These are phyloP conservation scores for Oncopeltus fasciatus DNA, from an alignment of 1,140 invertebrate genomes.

Conservation along the genomic window DNA sequence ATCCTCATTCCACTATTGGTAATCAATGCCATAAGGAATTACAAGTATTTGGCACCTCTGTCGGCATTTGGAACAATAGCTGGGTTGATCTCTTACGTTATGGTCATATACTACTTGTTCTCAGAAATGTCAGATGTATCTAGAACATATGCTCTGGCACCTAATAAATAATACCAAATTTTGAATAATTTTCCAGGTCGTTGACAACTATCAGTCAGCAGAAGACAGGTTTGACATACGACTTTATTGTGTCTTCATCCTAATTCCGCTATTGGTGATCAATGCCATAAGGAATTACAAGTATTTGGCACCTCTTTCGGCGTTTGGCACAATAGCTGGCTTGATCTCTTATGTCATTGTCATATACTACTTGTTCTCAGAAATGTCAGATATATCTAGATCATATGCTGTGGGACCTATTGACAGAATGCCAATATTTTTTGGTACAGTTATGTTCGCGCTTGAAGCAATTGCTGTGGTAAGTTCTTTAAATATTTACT, in stretches of 20 bases:
- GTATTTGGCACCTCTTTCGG: slow-evolving; percentile 55
- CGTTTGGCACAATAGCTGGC: slow-evolving; percentile 51
- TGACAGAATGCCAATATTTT: slow-evolving; percentile 41
- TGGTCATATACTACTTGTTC: too few relatives aligned
- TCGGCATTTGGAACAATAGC: slow-evolving; percentile 55
- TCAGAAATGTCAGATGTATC: too few relatives aligned
- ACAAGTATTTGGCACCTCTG: slow-evolving; percentile 58
- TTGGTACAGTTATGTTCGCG: slow-evolving; percentile 47
- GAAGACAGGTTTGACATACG: background rate
- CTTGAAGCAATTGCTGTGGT: slow-evolving; percentile 51
- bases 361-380: slow-evolving; percentile 50
- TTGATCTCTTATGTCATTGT: slow-evolving; percentile 47
- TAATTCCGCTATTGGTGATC: slow-evolving; percentile 48
- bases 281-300: slow-evolving; percentile 57
- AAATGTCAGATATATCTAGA: slow-evolving; percentile 35
- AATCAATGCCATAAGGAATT: too few relatives aligned
- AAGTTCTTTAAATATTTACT: too few relatives aligned
- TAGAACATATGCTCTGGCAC: too few relatives aligned
- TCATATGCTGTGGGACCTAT: slow-evolving; percentile 32
- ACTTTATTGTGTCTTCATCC: slow-evolving; percentile 25
- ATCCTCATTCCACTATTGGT: too few relatives aligned
- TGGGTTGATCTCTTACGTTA: slow-evolving; percentile 41
- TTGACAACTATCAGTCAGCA: background rate
- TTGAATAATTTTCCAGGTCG: background rate
- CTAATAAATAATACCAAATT: too few relatives aligned